Evolutionary conservation across 2,113 vertebrate species (phyloP).

Genomic region (Agelaius phoeniceus): DNA sequence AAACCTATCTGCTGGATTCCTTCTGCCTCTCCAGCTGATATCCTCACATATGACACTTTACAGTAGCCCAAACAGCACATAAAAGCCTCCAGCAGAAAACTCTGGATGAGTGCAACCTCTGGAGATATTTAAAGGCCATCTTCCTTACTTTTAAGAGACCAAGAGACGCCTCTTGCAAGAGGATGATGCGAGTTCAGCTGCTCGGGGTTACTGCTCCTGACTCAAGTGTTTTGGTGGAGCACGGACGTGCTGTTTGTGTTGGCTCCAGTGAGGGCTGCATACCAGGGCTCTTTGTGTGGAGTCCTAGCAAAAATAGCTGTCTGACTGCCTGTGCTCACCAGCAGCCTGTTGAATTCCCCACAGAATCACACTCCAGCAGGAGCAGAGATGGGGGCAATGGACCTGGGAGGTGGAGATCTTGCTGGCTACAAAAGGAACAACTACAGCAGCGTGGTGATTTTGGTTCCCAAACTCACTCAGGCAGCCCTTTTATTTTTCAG

Average conservation of each 20-base stretch:
- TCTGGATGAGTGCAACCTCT: background rate
- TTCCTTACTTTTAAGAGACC: constrained; percentile 16
- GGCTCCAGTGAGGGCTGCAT: background rate
- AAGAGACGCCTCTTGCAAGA: background rate
- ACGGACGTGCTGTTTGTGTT: constrained; percentile 2
- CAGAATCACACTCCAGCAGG: background rate
- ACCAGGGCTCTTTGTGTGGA: constrained; percentile 43
- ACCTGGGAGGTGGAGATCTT: background rate
- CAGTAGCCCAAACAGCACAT: background rate
- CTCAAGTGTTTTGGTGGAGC: background rate
- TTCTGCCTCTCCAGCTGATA: background rate
- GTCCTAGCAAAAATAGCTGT: constrained; percentile 35
- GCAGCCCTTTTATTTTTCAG: background rate
- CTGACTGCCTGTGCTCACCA: fast-evolving
- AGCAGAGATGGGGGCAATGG: background rate
- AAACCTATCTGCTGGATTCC: background rate
- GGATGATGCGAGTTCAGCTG: constrained; percentile 24
- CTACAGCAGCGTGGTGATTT: background rate
- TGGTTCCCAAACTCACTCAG: background rate
- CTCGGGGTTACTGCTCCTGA: constrained; percentile 29
- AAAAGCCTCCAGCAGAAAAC: background rate
- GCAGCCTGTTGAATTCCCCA: background rate
- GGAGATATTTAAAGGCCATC: background rate
- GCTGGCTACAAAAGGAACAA: background rate
- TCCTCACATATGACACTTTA: background rate